These are phyloP conservation scores for Tiaroga cobitis DNA, from an alignment of 2,797 vertebrate species.

Conservation along the genomic window DNA sequence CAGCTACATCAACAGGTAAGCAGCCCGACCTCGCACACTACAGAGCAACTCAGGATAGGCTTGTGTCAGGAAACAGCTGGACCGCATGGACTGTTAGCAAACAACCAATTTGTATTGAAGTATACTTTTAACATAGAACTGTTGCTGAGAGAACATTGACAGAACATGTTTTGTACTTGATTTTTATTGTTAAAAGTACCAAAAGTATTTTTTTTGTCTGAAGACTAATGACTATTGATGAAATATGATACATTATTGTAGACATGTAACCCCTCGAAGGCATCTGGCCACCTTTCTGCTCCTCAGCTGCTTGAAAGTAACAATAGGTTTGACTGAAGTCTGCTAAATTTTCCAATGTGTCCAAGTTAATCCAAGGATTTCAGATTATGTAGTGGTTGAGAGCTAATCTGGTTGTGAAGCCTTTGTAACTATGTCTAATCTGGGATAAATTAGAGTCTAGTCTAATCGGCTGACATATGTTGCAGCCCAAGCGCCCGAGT, in stretches of 20 bases:
- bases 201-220: neutral
- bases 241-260: neutral
- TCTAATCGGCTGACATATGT: constrained; percentile 55
- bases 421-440: constrained; percentile 58
- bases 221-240: neutral
- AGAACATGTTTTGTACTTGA: neutral
- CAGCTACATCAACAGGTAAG: constrained; percentile 80
- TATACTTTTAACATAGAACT: neutral
- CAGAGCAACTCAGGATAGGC: neutral
- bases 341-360: neutral
- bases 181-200: neutral
- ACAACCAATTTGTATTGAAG: neutral
- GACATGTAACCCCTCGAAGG: neutral
- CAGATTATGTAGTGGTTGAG: constrained; percentile 54
- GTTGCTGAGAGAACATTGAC: neutral
- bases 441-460: constrained; percentile 57
- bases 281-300: neutral
- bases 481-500: neutral
- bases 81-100: neutral
- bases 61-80: neutral
- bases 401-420: constrained; percentile 60
- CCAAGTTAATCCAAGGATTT: constrained; percentile 52
- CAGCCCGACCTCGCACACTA: neutral
- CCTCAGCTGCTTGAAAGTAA: neutral
- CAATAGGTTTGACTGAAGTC: neutral